phyloP scores from a whole-genome alignment of 2,113 vertebrate genomes.

The chimpanzee (Pan troglodytes) region NHGRI_mPanTro3-v2.1_pri NC_072402.2:116151501-116152000 shows the following conservation, averaged over 20 bases:
- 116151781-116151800: neutral
- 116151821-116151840: too few species aligned
- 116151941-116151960: too few species aligned
- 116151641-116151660: neutral
- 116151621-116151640: neutral
- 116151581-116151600: neutral
- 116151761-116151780: neutral
- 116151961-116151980: too few species aligned
- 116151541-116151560: neutral
- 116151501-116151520: neutral
- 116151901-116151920: too few species aligned
- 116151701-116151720: neutral
- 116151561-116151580: neutral
- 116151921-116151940: too few species aligned
- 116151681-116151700: neutral
- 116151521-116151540: neutral
- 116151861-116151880: too few species aligned
- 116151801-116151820: too few species aligned
- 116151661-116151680: neutral
- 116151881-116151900: too few species aligned
- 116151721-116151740: neutral
- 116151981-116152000: too few species aligned
- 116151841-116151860: too few species aligned
- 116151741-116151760: neutral
- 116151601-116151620: slow-evolving; percentile 5